These are phyloP conservation scores for Tanytarsus gracilentus DNA, from an alignment of 2,888 invertebrate genomes.

Conservation along the genomic window DNA sequence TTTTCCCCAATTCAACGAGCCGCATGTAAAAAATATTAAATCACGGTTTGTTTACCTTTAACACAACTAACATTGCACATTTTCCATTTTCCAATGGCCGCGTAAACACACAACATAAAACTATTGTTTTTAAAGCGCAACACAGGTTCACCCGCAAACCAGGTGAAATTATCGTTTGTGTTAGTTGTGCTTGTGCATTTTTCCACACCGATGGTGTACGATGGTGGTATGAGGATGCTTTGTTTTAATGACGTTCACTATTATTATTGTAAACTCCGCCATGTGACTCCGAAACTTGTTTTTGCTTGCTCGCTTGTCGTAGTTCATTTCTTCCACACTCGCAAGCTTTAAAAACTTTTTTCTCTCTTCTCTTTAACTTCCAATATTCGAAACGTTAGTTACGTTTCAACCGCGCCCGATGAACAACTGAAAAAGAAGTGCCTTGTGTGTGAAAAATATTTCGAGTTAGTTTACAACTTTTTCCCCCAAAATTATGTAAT, in stretches of 20 bases:
- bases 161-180: constrained; percentile 5
- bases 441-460: background rate
- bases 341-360: background rate
- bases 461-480: background rate
- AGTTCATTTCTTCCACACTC: constrained; percentile 11
- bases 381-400: constrained; percentile 3
- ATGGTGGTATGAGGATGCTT: constrained; percentile 20
- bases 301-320: background rate
- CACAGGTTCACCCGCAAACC: constrained; percentile 1
- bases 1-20: too few relatives aligned
- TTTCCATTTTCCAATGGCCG: too few relatives aligned
- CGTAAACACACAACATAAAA: background rate
- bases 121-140: background rate
- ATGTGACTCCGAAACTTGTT: constrained; percentile 22
- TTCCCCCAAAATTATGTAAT: constrained; percentile 14
- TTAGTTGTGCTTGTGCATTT: constrained; percentile 15
- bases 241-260: constrained; percentile 4
- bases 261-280: constrained; percentile 16
- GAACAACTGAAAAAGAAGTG: constrained; percentile 13
- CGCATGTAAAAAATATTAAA: too few relatives aligned
- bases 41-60: too few relatives aligned
- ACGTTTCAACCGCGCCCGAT: constrained; percentile 25
- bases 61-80: too few relatives aligned
- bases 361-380: constrained; percentile 7
- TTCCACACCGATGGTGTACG: background rate